A percentile compares a stretch with the other conserved stretches of the same genome.
Evolutionary conservation across 1,140 invertebrate genomes (phyloP).

Genomic region (Drusus annulatus): DNA sequence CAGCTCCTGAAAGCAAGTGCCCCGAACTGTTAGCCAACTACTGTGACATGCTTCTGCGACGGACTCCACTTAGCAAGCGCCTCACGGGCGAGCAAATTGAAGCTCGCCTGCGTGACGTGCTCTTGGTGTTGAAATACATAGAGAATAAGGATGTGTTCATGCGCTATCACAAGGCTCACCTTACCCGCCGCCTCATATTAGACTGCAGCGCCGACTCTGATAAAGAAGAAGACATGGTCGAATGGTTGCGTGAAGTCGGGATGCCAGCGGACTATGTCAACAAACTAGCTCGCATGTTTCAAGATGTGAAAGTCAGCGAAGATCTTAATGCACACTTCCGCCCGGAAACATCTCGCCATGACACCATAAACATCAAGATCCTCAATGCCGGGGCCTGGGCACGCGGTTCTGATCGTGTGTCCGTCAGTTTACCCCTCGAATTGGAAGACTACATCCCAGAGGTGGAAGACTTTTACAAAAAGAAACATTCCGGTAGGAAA

Average conservation of each 20-base stretch:
- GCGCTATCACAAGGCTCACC: constrained; percentile 98
- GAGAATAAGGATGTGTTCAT: constrained; percentile 99
- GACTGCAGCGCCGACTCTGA: constrained; percentile 98
- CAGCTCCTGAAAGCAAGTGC: constrained; percentile 93
- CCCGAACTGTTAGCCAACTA: constrained; percentile 99
- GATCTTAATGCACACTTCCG: constrained; percentile 97
- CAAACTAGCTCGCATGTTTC: constrained; percentile 97
- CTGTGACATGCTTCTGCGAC: constrained; percentile 98
- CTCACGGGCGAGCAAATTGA: constrained; percentile 99
- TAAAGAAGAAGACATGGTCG: constrained; percentile 99
- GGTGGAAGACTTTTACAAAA: constrained; percentile 95
- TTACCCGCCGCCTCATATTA: constrained; percentile 94
- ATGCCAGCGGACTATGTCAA: constrained; percentile 99
- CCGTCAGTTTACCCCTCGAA: constrained; percentile 96
- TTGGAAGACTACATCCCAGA: constrained; percentile 99
- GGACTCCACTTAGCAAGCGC: constrained; percentile 96
- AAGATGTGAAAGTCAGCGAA: constrained; percentile 99
- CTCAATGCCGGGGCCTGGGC: constrained; percentile 99
- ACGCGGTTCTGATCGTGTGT: constrained; percentile 92
- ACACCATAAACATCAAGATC: constrained; percentile 92
- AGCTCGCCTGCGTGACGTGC: constrained; percentile 90
- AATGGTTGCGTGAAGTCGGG: constrained; percentile 94
- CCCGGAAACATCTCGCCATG: constrained; percentile 77
- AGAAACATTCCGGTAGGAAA: constrained; percentile 98
- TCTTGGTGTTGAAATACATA: constrained; percentile 98